Percentiles rank a stretch among this genome's conserved stretches.
Evolutionary conservation across 2,888 invertebrate genomes (phyloP).

Genomic region (Dicyrtomina minuta): DNA sequence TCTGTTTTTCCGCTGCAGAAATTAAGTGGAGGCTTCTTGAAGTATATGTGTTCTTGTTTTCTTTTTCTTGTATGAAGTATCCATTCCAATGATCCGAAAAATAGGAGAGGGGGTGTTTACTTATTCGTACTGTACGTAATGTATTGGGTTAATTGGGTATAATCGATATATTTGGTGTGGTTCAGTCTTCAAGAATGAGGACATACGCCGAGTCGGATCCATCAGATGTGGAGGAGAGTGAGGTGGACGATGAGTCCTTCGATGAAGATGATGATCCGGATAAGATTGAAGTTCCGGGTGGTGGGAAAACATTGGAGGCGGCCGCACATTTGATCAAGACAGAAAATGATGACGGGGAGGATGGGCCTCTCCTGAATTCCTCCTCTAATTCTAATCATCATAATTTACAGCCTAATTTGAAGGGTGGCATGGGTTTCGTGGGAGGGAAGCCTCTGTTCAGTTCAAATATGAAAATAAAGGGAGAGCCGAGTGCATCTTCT

Average conservation of each 20-base stretch:
- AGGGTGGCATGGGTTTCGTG: no score
- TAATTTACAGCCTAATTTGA: no score
- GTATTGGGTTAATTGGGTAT: not conserved
- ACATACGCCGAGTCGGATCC: constrained; percentile 44
- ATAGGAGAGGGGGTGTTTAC: not conserved
- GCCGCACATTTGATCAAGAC: constrained; percentile 57
- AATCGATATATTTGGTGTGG: not conserved
- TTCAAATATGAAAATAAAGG: not conserved
- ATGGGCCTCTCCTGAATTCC: not conserved
- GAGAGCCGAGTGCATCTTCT: constrained; percentile 20
- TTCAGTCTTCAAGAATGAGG: constrained; percentile 23
- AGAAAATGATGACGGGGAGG: not conserved
- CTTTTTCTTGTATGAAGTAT: not conserved
- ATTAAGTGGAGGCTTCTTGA: not conserved
- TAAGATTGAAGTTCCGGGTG: constrained; percentile 89
- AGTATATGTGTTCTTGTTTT: not conserved
- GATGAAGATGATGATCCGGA: constrained; percentile 79
- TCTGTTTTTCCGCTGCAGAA: no score
- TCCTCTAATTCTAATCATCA: no score
- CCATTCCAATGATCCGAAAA: not conserved
- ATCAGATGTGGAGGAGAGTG: constrained; percentile 41
- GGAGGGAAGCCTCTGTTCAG: no score
- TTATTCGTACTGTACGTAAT: not conserved
- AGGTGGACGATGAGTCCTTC: constrained; percentile 52
- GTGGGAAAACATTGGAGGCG: constrained; percentile 82